Evolutionary conservation across 2,797 vertebrate genomes (phyloP), one percentile per base, ranked within the genome.

Genomic region (Etheostoma perlongum): DNA sequence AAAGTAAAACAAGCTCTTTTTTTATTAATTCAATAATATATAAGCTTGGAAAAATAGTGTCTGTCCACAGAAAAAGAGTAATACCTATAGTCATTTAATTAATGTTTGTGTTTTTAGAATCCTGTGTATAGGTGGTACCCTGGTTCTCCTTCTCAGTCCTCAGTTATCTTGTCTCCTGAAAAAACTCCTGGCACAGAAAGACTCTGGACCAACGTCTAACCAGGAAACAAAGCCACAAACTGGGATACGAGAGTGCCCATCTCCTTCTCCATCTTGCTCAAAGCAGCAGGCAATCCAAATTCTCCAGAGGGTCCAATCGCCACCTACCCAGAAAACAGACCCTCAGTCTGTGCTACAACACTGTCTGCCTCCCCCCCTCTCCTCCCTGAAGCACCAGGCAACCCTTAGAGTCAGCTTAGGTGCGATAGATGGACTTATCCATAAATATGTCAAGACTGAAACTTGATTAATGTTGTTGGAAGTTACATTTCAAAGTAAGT

Each of bases 91-190:
- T 46, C 6, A 62, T 67, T 16, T 2, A 40, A 21, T 16, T 6
- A 9, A 2, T 84, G 36, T 81, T 54, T 82, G 15, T 74, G 21
- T 84, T 27, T 85, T 7, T 84, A 99, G 98, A 87, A 95, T 99
- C 48, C 95, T 99, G 55, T 53, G 86, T 76, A 78, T 92, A 2
- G 96, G 95, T 23, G 98, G 98, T 1, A 91, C 74, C 27, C 2
- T 96, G 19, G 96, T 98, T 4, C 70, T 98, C 65, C 92, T 99
- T 81, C 93, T 98, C 55, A 98, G 95, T 66, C 95, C 93, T 63
- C 96, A 95, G 70, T 94, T 97, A 68, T 91, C 82, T 8, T 85
- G 81, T 71, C 4, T 54, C 51, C 58, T 97, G 48, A 93, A 89
- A 67, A 91, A 85, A 36, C 65, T 86, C 48, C 84, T 88, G 67